These are phyloP conservation scores for Drosophila elegans DNA, from an alignment of 1,140 invertebrate species.

Conservation along the genomic window DNA sequence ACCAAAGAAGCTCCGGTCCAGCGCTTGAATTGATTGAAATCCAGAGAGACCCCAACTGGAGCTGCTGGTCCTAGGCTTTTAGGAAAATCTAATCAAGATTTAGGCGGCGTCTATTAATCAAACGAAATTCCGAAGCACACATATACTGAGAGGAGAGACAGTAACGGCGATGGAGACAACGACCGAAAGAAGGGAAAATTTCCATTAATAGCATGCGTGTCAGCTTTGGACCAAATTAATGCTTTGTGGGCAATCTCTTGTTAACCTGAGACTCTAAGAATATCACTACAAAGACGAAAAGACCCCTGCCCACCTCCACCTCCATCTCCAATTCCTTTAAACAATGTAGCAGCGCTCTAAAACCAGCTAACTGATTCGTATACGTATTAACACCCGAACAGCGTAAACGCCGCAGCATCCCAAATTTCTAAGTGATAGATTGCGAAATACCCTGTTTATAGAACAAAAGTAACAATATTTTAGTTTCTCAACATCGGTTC, in stretches of 20 bases:
- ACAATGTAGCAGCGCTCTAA: slow-evolving; percentile 8
- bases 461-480: not conserved
- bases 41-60: slow-evolving; percentile 15
- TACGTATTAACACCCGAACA: slow-evolving; percentile 30
- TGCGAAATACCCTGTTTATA: slow-evolving; percentile 11
- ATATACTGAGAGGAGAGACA: not conserved
- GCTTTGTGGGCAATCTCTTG: slow-evolving; percentile 58
- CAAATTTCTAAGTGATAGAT: slow-evolving; percentile 10
- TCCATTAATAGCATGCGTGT: slow-evolving; percentile 62
- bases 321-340: not conserved
- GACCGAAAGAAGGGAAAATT: slow-evolving; percentile 29
- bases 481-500: too few relatives aligned
- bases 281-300: slow-evolving; percentile 23
- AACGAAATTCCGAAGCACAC: slow-evolving; percentile 46
- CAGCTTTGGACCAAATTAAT: slow-evolving; percentile 62
- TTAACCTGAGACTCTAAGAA: slow-evolving; percentile 34
- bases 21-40: slow-evolving; percentile 44
- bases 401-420: slow-evolving; percentile 14
- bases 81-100: slow-evolving; percentile 51
- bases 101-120: slow-evolving; percentile 57
- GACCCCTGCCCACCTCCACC: slow-evolving; percentile 1
- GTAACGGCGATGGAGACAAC: slow-evolving; percentile 14
- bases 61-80: slow-evolving; percentile 24
- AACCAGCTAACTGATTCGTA: slow-evolving; percentile 25
- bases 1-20: slow-evolving; percentile 4